Evolutionary conservation across 2,797 vertebrate species (phyloP).

Genomic region (Lindbergichthys nudifrons): DNA sequence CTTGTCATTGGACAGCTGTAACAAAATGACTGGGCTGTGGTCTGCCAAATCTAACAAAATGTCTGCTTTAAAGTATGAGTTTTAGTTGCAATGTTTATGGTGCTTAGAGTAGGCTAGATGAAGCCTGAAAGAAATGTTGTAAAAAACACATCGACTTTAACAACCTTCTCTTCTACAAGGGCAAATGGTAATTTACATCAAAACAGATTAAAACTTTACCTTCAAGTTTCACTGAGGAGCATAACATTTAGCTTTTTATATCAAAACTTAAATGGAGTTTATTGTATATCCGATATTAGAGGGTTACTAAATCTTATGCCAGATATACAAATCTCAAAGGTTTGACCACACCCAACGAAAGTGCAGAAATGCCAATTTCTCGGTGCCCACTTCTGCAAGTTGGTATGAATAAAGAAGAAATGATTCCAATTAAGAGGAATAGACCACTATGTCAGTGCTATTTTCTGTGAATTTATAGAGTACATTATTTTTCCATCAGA

Average conservation of each 20-base stretch:
- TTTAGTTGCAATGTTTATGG: conserved; percentile 46
- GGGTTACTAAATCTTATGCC: background rate
- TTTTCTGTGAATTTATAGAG: background rate
- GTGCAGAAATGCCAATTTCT: conserved; percentile 41
- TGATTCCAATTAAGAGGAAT: background rate
- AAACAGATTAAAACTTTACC: background rate
- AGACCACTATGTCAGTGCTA: background rate
- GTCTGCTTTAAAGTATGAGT: conserved; percentile 43
- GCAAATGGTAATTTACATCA: background rate
- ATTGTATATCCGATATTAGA: background rate
- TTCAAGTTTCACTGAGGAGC: background rate
- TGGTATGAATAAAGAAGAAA: conserved; percentile 14
- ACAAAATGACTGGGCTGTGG: conserved; percentile 31
- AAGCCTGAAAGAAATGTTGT: conserved; percentile 15
- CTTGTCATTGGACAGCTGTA: background rate
- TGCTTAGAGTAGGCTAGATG: conserved; percentile 8
- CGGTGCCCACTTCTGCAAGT: conserved; percentile 49
- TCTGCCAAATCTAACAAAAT: conserved; percentile 28
- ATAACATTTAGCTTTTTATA: background rate
- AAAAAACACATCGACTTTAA: background rate
- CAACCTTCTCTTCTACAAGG: background rate
- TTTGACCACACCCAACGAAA: conserved; percentile 53
- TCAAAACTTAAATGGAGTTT: background rate
- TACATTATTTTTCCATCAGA: background rate
- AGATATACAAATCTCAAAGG: background rate